These are phyloP conservation scores for Tenthredo scrophulariae DNA, from an alignment of 2,888 invertebrate genomes.

Conservation along the genomic window DNA sequence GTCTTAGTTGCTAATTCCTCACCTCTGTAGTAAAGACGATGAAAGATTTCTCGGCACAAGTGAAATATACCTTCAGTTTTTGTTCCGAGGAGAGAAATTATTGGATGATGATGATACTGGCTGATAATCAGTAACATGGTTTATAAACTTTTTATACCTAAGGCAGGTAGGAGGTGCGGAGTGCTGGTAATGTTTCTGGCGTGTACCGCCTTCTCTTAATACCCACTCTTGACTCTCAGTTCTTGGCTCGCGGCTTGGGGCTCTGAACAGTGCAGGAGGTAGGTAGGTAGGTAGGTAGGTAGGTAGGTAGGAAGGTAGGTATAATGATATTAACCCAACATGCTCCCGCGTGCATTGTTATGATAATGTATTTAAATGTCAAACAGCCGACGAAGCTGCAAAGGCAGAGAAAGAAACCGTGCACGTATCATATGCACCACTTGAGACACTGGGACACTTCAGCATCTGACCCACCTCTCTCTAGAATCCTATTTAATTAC, in stretches of 20 bases:
- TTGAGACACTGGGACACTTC: conserved; percentile 28
- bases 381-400: conserved; percentile 57
- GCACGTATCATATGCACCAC: conserved; percentile 5
- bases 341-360: conserved; percentile 74
- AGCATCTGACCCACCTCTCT: background rate
- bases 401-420: conserved; percentile 1
- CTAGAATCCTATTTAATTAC: background rate
- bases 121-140: background rate
- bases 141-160: conserved; percentile 11
- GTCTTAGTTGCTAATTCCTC: conserved; percentile 9
- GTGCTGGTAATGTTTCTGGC: conserved; percentile 38
- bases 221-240: conserved; percentile 28
- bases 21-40: background rate
- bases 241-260: conserved; percentile 31
- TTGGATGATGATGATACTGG: background rate
- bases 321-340: conserved; percentile 72
- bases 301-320: conserved; percentile 60
- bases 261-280: conserved; percentile 32
- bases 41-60: background rate
- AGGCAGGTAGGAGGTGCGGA: conserved; percentile 14
- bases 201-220: conserved; percentile 24
- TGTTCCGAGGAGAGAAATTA: background rate
- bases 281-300: conserved; percentile 60
- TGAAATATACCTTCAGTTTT: background rate
- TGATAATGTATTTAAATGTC: conserved; percentile 76